phyloP scores from a whole-genome alignment of 2,888 invertebrate genomes.

The Archaeoteleia sp. region DNA sequence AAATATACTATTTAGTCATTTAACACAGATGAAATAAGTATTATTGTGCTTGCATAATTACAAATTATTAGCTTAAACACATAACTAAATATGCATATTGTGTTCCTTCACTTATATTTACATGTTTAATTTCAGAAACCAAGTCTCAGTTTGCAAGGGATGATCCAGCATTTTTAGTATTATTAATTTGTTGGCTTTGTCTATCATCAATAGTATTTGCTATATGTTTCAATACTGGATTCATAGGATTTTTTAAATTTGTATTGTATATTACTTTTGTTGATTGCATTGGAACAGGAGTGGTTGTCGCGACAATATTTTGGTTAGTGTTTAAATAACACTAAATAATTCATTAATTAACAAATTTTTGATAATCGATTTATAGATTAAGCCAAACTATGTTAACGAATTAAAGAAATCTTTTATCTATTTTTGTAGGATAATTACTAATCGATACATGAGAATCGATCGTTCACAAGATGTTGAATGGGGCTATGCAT shows the following conservation, averaged over 20 bases:
- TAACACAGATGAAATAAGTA: too few relatives aligned
- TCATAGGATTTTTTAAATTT: constrained; percentile 85
- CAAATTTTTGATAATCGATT: neutral
- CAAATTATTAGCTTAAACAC: too few relatives aligned
- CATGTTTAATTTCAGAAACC: constrained; percentile 85
- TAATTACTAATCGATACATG: constrained; percentile 86
- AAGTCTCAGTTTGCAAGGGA: constrained; percentile 99
- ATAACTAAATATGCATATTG: constrained; percentile 4
- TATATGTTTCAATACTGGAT: constrained; percentile 83
- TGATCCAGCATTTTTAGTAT: constrained; percentile 97
- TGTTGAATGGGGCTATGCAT: constrained; percentile 99
- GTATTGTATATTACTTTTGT: constrained; percentile 94
- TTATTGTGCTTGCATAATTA: too few relatives aligned
- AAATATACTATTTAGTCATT: too few relatives aligned
- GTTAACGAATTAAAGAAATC: constrained; percentile 5
- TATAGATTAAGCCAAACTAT: neutral
- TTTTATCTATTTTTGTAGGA: constrained; percentile 78
- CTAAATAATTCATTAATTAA: neutral
- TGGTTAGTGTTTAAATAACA: constrained; percentile 79
- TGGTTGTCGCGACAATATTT: constrained; percentile 89
- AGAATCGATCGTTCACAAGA: constrained; percentile 82
- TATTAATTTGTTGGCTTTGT: constrained; percentile 89
- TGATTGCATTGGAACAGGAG: constrained; percentile 93
- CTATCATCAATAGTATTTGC: constrained; percentile 94
- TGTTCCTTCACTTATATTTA: neutral